Evolutionary conservation across 2,113 vertebrate species (phyloP).

Genomic region (Pelecanoides urinatrix): DNA sequence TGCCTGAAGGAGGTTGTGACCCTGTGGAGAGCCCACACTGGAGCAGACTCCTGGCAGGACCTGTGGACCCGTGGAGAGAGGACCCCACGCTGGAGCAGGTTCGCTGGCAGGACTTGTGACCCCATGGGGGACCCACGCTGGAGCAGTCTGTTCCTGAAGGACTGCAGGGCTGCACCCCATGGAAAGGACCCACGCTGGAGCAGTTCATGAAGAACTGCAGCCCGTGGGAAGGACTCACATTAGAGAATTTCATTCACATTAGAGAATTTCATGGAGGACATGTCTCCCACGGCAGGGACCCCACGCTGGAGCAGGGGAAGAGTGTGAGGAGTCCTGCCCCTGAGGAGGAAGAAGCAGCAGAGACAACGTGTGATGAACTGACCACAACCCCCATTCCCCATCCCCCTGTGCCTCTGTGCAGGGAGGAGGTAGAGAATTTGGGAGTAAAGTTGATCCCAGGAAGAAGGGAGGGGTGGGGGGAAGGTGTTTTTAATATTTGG

Average conservation of each 20-base stretch:
- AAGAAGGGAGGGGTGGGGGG: accelerated
- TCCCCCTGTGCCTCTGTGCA: background rate
- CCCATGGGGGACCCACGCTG: no score
- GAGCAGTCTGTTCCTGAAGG: no score
- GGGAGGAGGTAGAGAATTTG: background rate
- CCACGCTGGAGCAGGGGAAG: accelerated
- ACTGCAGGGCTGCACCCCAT: no score
- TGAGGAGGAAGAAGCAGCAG: background rate
- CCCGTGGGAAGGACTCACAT: background rate
- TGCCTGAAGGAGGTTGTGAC: background rate
- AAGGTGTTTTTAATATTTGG: background rate
- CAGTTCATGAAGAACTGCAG: no score
- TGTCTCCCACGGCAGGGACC: background rate
- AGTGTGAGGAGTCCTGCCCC: background rate
- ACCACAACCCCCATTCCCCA: background rate
- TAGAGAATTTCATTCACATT: background rate
- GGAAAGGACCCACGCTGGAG: background rate
- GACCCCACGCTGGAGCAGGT: background rate
- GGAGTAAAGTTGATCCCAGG: background rate
- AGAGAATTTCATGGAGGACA: background rate
- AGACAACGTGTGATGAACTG: accelerated
- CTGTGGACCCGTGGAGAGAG: no score
- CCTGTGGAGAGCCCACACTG: accelerated
- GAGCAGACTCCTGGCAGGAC: background rate
- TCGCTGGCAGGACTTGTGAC: no score